Base-by-base conservation (phyloP, 2,888 invertebrate genomes). In the Xestia ashworthii region DNA sequence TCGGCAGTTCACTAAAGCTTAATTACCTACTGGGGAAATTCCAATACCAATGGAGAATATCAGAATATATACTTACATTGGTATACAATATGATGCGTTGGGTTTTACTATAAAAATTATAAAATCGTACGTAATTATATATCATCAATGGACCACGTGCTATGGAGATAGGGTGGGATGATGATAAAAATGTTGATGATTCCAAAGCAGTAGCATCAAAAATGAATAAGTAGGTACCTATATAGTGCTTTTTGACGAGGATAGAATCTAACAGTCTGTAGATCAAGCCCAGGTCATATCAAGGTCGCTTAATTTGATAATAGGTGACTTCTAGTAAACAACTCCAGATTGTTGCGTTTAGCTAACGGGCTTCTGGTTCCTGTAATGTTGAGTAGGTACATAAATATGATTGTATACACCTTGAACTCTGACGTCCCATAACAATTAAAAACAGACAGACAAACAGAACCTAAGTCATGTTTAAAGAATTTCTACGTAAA, bases 381-480 rank as follows among this genome's bases (percentile, higher is more conserved):
- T 58, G 50, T 66, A 74, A 66, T 78, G 58, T 81, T 32, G 60
- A 60, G 50, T 25, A 78, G 16, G n/a, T 50, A 58, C 58, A 66
- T 25, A 73, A 58, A 78, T 58, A 58, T 25, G 1, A 32, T 32
- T 32, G n/a, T 55, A n/a, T 74, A 78, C 65, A 80, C 25, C 81
- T 46, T 65, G 75, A 81, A 81, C 58, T 66, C 68, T 69, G 68
- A 76, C 76, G 82, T 76, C 44, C 22, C 44, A 25, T 74, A 74
- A 74, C 55, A 76, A 76, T 41, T 69, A 85, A 70, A 62, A 16
- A 64, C 46, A 75, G 53, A 73, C 74, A 78, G n/a, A 64, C 32
- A 48, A 72, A 69, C 62, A 25, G 65, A 76, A 71, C 38, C 41
- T 78, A 69, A 76, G 71, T 85, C 74, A 81, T 67, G 32, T 50